Evolutionary conservation across 2,888 invertebrate species (phyloP), one percentile per base, ranked within the genome.

Genomic region (Pollenia labialis): DNA sequence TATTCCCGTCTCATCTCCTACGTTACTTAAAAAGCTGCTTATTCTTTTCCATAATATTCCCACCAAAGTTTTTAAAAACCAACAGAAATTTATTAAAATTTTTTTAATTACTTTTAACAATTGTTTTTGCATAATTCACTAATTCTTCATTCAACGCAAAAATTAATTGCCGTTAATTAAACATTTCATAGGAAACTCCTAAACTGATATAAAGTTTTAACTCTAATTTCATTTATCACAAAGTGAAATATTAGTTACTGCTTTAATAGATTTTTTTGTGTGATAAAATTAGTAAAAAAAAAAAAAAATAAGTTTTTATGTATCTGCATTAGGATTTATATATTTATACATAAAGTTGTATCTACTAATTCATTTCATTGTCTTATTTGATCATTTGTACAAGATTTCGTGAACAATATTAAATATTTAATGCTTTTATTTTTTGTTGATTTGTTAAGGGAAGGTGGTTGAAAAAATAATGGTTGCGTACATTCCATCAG

Each of bases 1-100:
- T 7, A 92, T 88, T 4, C 90, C 91, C 4, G 92, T 91, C 84
- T 91, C 91, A 1, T 89, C 89, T 0, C 91, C 92, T 1, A 90
- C 89, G 81, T 91, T 89, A 4, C 16, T 32, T 2, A 75, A 50
- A 18, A 75, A 52, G 14, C 40, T 18, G 14, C 50, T 40, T 16
- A 56, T 18, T 56, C 52, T 42, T 44, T 32, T 58, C 7, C 10
- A 12, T 6, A 12, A 18, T 32, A 32, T 12, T 32, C 14, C 32
- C 7, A 4, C 7, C 8, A 32, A 18, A 4, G 11, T 12, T 32
- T 58, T 18, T 14, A 32, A 1, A 32, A 23, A 4, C 12, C 32
- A 58, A 4, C 44, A 60, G 14, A 40, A n/a, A 60, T 4, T 60
- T 42, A 6, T 9, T 2, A 12, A 7, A 40, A 14, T 42, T 23